Base-by-base conservation (phyloP, 2,113 vertebrate genomes). In the Pseudolaguvia tuberculata region DNA sequence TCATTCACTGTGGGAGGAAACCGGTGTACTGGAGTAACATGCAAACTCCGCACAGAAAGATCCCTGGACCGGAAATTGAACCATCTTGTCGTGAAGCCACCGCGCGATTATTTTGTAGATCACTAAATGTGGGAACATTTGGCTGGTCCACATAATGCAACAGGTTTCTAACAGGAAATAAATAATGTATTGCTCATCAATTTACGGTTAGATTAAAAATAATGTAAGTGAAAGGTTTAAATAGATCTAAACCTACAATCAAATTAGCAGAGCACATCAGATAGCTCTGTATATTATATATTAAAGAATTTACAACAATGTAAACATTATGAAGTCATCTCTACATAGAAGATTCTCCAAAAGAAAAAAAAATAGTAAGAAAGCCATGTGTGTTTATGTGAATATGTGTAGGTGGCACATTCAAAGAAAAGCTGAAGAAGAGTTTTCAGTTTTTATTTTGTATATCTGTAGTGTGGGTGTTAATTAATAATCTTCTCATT, bases 381-480 rank as follows among this genome's bases (percentile, higher is more conserved):
- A 27, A 48, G 15, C n/a, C 35, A 21, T 48, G 31, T 73, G 57
- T 62, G 11, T 73, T 25, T 48, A 56, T 48, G 55, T 27, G 58
- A 72, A 35, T 78, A 67, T 75, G 55, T 57, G 61, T 65, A n/a
- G 51, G 63, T 42, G 66, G 73, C 69, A 55, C 13, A 25, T 25
- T 42, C 23, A 75, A 65, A 65, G 73, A 59, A 74, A 53, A 67
- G 69, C 21, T 35, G 47, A 65, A 72, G 56, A 20, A 17, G 58
- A 74, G 42, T 31, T 65, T 67, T 66, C 42, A 29, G 66, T 74
- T 73, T 42, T 75, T 77, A 75, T 73, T 82, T 20, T 39, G 63
- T 48, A 79, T 68, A 70, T 77, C 71, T 79, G 78, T 77, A 66
- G 72, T 76, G 81, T 80, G 72, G 81, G 81, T 72, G 78, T 82